These are phyloP conservation scores for Nephotettix cincticeps DNA, from an alignment of 1,140 invertebrate species.

Conservation along the genomic window DNA sequence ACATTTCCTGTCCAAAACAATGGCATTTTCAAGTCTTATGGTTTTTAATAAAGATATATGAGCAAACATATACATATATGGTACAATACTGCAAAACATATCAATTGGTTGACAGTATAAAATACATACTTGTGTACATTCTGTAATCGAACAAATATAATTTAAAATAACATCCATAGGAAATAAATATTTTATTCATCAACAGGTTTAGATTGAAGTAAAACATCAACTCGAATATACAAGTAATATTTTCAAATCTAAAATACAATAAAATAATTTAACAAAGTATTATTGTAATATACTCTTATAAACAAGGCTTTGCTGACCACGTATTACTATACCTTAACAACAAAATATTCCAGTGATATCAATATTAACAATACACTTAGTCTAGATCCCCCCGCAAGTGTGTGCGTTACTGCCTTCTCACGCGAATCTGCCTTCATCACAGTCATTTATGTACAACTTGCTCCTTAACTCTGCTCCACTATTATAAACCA, in stretches of 20 bases:
- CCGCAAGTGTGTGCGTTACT: background rate
- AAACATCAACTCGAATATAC: slow-evolving; percentile 11
- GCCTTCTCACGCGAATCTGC: background rate
- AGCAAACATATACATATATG: slow-evolving; percentile 12
- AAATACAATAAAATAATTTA: slow-evolving; percentile 13
- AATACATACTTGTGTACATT: background rate
- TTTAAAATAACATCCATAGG: background rate
- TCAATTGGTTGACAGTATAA: background rate
- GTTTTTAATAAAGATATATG: background rate
- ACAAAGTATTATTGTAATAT: background rate
- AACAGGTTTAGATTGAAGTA: slow-evolving; percentile 7
- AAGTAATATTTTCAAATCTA: background rate
- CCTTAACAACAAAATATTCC: slow-evolving; percentile 19
- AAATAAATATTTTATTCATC: slow-evolving; percentile 13
- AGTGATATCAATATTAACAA: slow-evolving; percentile 18
- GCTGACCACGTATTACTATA: background rate
- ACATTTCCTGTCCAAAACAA: background rate
- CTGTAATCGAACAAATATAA: background rate
- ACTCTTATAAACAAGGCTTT: background rate
- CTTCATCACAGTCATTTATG: slow-evolving; percentile 17
- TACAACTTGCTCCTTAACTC: too few relatives aligned
- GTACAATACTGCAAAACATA: slow-evolving; percentile 11
- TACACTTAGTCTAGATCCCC: background rate
- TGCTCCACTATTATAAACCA: too few relatives aligned
- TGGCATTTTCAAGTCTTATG: background rate